phyloP scores from a whole-genome alignment of 2,797 vertebrate species.

The Dipus sagitta region DNA sequence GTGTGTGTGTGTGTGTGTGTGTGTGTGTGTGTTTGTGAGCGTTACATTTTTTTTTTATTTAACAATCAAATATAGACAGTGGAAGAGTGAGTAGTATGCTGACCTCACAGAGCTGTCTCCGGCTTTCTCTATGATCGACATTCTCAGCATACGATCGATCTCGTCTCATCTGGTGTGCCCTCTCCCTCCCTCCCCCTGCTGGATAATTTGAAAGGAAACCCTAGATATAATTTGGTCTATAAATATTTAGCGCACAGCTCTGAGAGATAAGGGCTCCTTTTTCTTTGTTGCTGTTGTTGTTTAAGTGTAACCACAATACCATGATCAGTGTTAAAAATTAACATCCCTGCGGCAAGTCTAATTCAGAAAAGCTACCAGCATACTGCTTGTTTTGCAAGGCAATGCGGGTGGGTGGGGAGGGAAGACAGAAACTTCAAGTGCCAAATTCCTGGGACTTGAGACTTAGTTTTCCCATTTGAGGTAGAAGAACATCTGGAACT shows the following conservation, averaged over 20 bases:
- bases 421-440: neutral
- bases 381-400: neutral
- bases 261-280: slow-evolving; percentile 18
- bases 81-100: neutral
- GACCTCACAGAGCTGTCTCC: neutral
- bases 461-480: slow-evolving; percentile 39
- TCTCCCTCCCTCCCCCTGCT: neutral
- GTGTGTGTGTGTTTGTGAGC: neutral
- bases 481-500: neutral
- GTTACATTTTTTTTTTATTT: neutral
- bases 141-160: fast-evolving
- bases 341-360: slow-evolving; percentile 1
- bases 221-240: neutral
- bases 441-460: neutral
- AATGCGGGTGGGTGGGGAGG: no score
- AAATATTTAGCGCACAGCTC: neutral
- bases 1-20: neutral
- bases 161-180: neutral
- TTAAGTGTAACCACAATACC: slow-evolving; percentile 21
- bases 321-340: slow-evolving; percentile 28
- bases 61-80: slow-evolving; percentile 25
- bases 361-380: slow-evolving; percentile 40
- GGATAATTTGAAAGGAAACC: slow-evolving; percentile 46
- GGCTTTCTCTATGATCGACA: neutral
- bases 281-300: neutral